Conservation (phyloP, 1,140 invertebrate species). For the Calliopsis andreniformis region DNA sequence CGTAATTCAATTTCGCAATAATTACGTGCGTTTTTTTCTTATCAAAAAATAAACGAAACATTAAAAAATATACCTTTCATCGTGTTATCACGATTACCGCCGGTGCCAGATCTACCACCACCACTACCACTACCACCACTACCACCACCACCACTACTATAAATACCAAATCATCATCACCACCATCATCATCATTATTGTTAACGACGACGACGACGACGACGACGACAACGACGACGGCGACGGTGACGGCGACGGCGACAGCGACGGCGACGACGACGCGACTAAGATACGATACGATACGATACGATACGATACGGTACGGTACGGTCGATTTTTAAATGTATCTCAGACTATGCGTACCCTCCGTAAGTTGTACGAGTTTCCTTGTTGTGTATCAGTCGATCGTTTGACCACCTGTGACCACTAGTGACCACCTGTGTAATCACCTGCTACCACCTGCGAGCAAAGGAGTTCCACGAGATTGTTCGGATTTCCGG, state of each 20-base stretch:
- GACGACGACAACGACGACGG: neutral
- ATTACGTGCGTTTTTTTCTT: no score
- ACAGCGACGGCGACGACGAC: slow-evolving; percentile 14
- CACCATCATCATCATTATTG: slow-evolving; percentile 7
- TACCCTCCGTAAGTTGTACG: slow-evolving; percentile 51
- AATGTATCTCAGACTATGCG: slow-evolving; percentile 36
- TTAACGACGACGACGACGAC: slow-evolving; percentile 18
- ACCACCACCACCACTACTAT: slow-evolving; percentile 1
- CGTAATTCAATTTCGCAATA: no score
- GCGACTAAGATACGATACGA: neutral
- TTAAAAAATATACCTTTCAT: neutral
- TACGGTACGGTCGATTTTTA: slow-evolving; percentile 45
- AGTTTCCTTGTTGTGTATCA: slow-evolving; percentile 23
- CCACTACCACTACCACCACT: neutral
- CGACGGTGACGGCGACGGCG: slow-evolving; percentile 19
- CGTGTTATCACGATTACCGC: neutral
- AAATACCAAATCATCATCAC: slow-evolving; percentile 3
- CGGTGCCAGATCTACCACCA: neutral
- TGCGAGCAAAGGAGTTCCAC: no score
- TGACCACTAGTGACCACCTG: slow-evolving; percentile 8
- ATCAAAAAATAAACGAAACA: neutral
- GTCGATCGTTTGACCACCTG: slow-evolving; percentile 24
- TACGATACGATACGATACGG: slow-evolving; percentile 18
- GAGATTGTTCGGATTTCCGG: no score
- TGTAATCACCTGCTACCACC: neutral